Conservation (phyloP, 2,888 invertebrate genomes). For the Apotomis betuletana region DNA sequence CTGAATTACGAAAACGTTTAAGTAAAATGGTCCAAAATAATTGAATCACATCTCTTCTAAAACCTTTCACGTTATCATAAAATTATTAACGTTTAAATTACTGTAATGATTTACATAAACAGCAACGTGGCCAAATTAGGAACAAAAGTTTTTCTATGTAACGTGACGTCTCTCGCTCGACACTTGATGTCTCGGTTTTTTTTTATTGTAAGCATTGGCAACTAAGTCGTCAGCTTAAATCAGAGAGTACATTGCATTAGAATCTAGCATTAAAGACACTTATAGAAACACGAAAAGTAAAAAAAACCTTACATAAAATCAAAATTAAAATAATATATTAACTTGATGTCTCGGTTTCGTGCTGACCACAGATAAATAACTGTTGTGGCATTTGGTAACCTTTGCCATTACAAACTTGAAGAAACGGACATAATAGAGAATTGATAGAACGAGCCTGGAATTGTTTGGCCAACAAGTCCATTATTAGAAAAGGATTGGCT, state of each 20-base stretch:
- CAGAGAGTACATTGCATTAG: too few relatives aligned
- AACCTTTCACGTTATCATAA: background rate
- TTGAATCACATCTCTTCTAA: conserved; percentile 5
- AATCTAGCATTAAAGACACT: too few relatives aligned
- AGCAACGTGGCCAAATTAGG: background rate
- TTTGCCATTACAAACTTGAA: conserved; percentile 18
- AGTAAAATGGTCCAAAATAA: background rate
- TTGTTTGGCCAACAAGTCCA: conserved; percentile 5
- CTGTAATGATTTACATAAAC: background rate
- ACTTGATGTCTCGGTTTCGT: background rate
- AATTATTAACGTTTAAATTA: too few relatives aligned
- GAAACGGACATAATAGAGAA: conserved; percentile 2
- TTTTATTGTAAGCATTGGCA: too few relatives aligned
- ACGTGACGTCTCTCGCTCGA: background rate
- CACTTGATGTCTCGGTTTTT: background rate
- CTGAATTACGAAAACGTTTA: background rate
- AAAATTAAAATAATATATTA: too few relatives aligned
- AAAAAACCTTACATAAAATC: too few relatives aligned
- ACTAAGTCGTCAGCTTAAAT: too few relatives aligned
- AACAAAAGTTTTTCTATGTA: conserved; percentile 1
- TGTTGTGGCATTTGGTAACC: conserved; percentile 24
- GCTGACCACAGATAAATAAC: conserved; percentile 21
- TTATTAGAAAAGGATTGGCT: conserved; percentile 23
- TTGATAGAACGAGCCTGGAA: background rate
- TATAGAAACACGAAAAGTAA: too few relatives aligned